Evolutionary conservation across 2,797 vertebrate genomes (phyloP), one percentile per base, ranked within the genome.

Genomic region (Eleutherodactylus coqui): DNA sequence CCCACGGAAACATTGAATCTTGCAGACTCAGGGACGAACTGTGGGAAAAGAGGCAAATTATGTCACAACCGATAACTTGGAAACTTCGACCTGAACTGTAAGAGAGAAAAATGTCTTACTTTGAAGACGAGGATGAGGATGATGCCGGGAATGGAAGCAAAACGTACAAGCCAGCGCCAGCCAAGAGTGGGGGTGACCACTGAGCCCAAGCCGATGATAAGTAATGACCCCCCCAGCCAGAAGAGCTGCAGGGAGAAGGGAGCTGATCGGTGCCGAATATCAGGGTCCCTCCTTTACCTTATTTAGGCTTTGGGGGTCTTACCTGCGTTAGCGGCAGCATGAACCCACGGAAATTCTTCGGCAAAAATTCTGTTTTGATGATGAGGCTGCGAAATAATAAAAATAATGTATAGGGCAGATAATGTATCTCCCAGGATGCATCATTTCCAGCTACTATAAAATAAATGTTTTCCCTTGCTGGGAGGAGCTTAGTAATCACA

Each of bases 111-210:
- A 32, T 1, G 19, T 60, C 89, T 85, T 83, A 98, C 98, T 96
- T 93, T 95, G 90, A 99, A 99, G 16, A 94, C 94, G 82, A 96
- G 81, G 88, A 97, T 91, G 75, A 99, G 96, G 85, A 97, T 43
- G 83, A 99, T 86, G 32, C 97, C 95, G 0, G 97, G 98, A 2
- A 96, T 85, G 85, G 98, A 92, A 0, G 98, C 97, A 0, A 97
- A 85, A 9, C 98, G 95, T 89, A 99, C 95, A 91, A 99, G 95
- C 98, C 98, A 99, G 32, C 96, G 95, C 98, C 98, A 99, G n/a
- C 98, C 96, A 0, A 97, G 58, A 3, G 93, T 93, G 51, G 98
- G 96, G 58, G 96, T 95, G 89, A 97, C 91, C 16, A 95, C 91
- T 0, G 97, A 98, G 1, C 96, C 97, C 90, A 99, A 88, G 3